Percentiles rank a stretch among this genome's conserved stretches.
These are phyloP conservation scores for Lagorchestes hirsutus DNA, from an alignment of 2,797 vertebrate genomes.

Conservation along the genomic window DNA sequence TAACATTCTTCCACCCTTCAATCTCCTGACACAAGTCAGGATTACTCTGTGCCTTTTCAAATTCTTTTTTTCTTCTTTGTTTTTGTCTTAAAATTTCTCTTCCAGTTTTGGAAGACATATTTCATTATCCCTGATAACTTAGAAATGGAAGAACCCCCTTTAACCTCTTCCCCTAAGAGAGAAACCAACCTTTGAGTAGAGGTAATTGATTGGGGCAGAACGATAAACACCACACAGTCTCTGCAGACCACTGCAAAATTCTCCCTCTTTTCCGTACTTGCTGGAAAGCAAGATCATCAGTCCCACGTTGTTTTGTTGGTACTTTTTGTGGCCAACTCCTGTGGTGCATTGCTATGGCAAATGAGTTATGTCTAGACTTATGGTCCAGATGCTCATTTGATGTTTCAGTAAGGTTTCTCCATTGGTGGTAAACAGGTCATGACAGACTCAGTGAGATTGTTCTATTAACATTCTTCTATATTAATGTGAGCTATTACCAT, in stretches of 20 bases:
- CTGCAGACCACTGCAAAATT: background rate
- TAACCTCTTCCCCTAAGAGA: background rate
- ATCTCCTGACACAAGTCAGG: background rate
- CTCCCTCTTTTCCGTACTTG: background rate
- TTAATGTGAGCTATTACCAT: constrained; percentile 11
- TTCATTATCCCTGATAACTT: background rate
- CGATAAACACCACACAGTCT: background rate
- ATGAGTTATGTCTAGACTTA: constrained; percentile 8
- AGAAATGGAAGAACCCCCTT: background rate
- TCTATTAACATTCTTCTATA: constrained; percentile 4
- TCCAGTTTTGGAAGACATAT: background rate
- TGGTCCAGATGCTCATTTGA: constrained; percentile 10
- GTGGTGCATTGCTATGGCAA: background rate
- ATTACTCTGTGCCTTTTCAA: background rate
- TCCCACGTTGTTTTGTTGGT: background rate
- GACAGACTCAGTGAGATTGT: background rate
- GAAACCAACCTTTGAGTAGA: background rate
- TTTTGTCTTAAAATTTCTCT: background rate
- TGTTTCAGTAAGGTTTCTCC: constrained; percentile 6
- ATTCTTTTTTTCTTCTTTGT: background rate
- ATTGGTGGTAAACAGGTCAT: constrained; percentile 8
- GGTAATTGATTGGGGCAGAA: background rate
- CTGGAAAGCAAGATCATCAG: background rate
- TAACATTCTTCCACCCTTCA: background rate
- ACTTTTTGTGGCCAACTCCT: background rate